Evolutionary conservation across 2,797 vertebrate species (phyloP), one percentile per base, ranked within the genome.

Genomic region (Podarcis siculus): DNA sequence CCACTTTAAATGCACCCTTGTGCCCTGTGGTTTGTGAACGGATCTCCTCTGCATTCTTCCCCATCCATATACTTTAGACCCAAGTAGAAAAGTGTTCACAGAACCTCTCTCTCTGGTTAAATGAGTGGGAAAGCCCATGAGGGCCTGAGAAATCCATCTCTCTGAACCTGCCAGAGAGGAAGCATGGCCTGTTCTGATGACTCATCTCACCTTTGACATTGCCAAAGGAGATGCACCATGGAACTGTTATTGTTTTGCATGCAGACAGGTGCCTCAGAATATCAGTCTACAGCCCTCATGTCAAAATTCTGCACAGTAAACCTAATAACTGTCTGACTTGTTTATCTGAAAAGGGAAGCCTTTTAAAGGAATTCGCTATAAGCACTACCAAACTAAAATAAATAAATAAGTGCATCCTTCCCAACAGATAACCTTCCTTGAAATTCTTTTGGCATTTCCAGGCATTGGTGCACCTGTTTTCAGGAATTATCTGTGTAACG

Each of bases 401-500:
- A 32, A 37, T 49, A 19, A 32, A 32, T 32, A 87, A 79, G 69
- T 27, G 85, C 25, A 49, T 76, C 88, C 76, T 78, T 92, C 76
- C 87, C 8, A 92, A 86, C 91, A 95, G 89, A 94, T 94, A 87
- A 93, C 89, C 85, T 88, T 95, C 92, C 95, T 95, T 92, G 87
- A 92, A 76, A 95, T 95, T 95, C 88, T 91, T 89, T 93, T 94
- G 92, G 82, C 84, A 94, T 95, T 97, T 96, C 91, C 80, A 95
- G 95, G 91, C 91, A 58, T 35, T n/a, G 72, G 79, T 90, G 90
- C 94, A 96, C 92, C 91, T 96, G 91, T 92, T 93, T 32, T 90
- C 25, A 90, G 94, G 90, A 93, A 94, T 94, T 91, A 90, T 91
- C 88, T 88, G 88, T 85, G 42, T 91, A 93, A 95, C 79, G 94